phyloP scores from a whole-genome alignment of 2,113 vertebrate genomes.

The Polyodon spathula region DNA sequence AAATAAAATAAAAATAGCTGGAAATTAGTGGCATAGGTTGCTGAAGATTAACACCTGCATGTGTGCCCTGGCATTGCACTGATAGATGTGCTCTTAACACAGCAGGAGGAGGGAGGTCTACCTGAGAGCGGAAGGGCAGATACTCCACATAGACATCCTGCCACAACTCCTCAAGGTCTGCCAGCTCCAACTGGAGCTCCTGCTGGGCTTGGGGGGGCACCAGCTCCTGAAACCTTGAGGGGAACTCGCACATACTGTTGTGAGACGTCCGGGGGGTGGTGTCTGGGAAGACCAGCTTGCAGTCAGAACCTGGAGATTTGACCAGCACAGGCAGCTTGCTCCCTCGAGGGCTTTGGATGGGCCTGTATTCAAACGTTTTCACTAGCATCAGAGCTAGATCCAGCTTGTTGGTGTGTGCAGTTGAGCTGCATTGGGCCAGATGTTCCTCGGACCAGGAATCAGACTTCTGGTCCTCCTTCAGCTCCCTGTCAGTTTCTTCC shows the following conservation, averaged over 20 bases:
- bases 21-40: no score
- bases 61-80: no score
- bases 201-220: conserved; percentile 46
- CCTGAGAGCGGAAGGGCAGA: conserved; percentile 69
- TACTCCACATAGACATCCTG: conserved; percentile 74
- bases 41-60: no score
- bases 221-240: conserved; percentile 29
- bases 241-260: conserved; percentile 25
- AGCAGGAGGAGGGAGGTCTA: conserved; percentile 44
- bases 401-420: conserved; percentile 37
- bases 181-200: conserved; percentile 58
- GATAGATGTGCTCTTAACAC: no score
- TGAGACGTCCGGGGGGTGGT: conserved; percentile 20
- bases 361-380: conserved; percentile 66
- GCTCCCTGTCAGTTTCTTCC: conserved; percentile 46
- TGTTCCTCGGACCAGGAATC: conserved; percentile 60
- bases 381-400: conserved; percentile 65
- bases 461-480: conserved; percentile 49
- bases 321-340: conserved; percentile 76
- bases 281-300: conserved; percentile 32
- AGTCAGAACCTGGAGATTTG: conserved; percentile 45
- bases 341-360: conserved; percentile 63
- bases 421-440: conserved; percentile 29
- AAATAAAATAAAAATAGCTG: no score
- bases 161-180: conserved; percentile 77